Conservation (phyloP, 1,140 invertebrate species). For the Liolophura sinensis region DNA sequence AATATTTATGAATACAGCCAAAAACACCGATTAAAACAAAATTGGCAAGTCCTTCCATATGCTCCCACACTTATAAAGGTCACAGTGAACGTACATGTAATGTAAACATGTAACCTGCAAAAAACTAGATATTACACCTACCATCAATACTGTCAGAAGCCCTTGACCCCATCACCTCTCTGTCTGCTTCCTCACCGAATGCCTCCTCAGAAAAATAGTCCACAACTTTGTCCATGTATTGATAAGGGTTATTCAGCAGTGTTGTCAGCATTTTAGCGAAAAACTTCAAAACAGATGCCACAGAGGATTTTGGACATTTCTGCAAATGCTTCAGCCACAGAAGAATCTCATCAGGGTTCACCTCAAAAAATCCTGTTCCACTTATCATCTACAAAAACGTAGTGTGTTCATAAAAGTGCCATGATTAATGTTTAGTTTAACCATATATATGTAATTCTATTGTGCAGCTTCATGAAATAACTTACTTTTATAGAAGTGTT, state of each 20-base stretch:
- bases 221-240: conserved; percentile 26
- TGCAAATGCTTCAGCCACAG: conserved; percentile 26
- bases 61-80: no score
- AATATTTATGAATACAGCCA: no score
- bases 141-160: conserved; percentile 20
- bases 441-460: no score
- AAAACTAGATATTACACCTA: conserved; percentile 5
- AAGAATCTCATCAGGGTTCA: conserved; percentile 17
- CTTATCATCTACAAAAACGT: conserved; percentile 16
- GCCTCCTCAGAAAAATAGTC: conserved; percentile 17
- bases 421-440: no score
- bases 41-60: no score
- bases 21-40: no score
- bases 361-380: conserved; percentile 27
- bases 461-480: no score
- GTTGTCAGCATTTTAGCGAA: conserved; percentile 20
- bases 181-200: not conserved
- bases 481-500: no score
- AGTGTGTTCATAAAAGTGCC: not conserved
- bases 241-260: conserved; percentile 27
- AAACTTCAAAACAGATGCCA: conserved; percentile 13
- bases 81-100: no score
- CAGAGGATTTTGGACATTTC: not conserved
- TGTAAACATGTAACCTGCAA: not conserved
- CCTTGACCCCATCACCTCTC: conserved; percentile 13